Percentiles rank a stretch among this genome's conserved stretches.
Conservation (phyloP, 2,797 vertebrate genomes). For the Rachycentron canadum region DNA sequence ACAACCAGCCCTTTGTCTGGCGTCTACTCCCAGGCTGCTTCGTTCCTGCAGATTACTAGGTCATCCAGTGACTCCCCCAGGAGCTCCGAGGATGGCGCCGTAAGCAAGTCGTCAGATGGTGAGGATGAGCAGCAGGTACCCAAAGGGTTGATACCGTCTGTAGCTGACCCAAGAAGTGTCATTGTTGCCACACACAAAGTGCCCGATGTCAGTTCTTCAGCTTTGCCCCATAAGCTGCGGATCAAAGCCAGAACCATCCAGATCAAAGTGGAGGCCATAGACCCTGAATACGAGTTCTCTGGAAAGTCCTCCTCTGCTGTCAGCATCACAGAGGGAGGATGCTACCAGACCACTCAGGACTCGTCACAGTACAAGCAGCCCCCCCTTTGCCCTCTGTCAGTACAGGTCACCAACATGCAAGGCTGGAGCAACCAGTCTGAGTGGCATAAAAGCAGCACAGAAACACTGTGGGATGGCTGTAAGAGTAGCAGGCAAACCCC, state of each 20-base stretch:
- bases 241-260: slow-evolving; percentile 94
- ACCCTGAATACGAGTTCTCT: slow-evolving; percentile 89
- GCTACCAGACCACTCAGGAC: slow-evolving; percentile 83
- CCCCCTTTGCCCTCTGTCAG: slow-evolving; percentile 89
- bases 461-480: slow-evolving; percentile 67
- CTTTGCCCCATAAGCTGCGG: slow-evolving; percentile 96
- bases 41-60: slow-evolving; percentile 88
- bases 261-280: slow-evolving; percentile 93
- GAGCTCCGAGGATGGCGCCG: slow-evolving; percentile 90
- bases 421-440: slow-evolving; percentile 91
- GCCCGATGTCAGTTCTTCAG: slow-evolving; percentile 89
- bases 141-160: slow-evolving; percentile 89
- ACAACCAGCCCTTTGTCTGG: slow-evolving; percentile 83
- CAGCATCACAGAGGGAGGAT: slow-evolving; percentile 85
- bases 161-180: slow-evolving; percentile 87
- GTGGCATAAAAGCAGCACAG: slow-evolving; percentile 86
- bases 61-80: slow-evolving; percentile 94
- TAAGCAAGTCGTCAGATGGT: slow-evolving; percentile 94
- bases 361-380: slow-evolving; percentile 80
- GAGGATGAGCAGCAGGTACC: slow-evolving; percentile 98
- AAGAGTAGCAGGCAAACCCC: slow-evolving; percentile 72
- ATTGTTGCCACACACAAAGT: slow-evolving; percentile 91
- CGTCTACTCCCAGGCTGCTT: slow-evolving; percentile 88
- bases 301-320: slow-evolving; percentile 86
- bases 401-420: slow-evolving; percentile 92